These are phyloP conservation scores for Amphipyra tragopoginis DNA, from an alignment of 2,888 invertebrate species.

Conservation along the genomic window DNA sequence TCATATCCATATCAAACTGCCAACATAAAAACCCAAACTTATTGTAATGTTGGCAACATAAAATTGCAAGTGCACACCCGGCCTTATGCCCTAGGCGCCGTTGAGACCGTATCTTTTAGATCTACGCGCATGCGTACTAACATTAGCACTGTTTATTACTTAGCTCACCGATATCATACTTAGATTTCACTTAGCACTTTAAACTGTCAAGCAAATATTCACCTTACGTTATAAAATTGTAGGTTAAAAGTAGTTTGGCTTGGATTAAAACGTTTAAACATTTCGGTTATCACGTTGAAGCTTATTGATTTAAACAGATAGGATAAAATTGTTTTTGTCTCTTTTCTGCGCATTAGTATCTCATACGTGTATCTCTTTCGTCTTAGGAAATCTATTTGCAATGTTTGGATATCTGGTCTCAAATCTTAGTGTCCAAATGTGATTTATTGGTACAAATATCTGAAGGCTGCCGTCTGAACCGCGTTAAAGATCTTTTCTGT, in stretches of 20 bases:
- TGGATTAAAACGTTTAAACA: conserved; percentile 34
- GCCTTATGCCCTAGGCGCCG: conserved; percentile 66
- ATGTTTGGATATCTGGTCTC: conserved; percentile 48
- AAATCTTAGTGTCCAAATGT: conserved; percentile 52
- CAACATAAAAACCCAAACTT: conserved; percentile 37
- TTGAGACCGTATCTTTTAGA: conserved; percentile 70
- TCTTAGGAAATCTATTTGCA: conserved; percentile 49
- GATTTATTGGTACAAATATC: conserved; percentile 58
- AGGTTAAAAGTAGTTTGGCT: conserved; percentile 27
- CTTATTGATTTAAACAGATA: conserved; percentile 60
- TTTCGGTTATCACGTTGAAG: conserved; percentile 50
- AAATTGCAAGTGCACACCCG: conserved; percentile 48
- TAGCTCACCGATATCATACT: conserved; percentile 70
- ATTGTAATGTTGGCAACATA: conserved; percentile 39
- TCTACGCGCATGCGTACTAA: conserved; percentile 76
- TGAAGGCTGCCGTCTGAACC: conserved; percentile 48
- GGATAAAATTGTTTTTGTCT: conserved; percentile 47
- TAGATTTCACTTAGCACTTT: conserved; percentile 62
- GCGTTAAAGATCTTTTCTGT: conserved; percentile 43
- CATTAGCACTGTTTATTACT: conserved; percentile 76
- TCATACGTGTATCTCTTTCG: conserved; percentile 43
- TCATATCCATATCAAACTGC: conserved; percentile 18
- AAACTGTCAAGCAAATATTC: conserved; percentile 36
- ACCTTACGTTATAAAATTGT: conserved; percentile 13
- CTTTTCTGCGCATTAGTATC: conserved; percentile 40